phyloP scores from a whole-genome alignment of 2,888 invertebrate genomes.

The Deilephila elpenor region DNA sequence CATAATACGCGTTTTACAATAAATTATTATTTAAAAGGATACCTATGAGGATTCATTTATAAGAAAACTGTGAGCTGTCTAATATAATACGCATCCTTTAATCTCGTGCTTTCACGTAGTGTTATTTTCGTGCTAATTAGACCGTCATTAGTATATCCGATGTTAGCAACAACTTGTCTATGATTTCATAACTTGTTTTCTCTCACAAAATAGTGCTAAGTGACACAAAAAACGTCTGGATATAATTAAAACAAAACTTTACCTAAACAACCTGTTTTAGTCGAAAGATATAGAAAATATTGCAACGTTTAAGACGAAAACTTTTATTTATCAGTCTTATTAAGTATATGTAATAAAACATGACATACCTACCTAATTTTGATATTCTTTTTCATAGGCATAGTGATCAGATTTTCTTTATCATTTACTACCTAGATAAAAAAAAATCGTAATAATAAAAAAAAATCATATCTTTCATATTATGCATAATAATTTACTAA shows the following conservation, averaged over 20 bases:
- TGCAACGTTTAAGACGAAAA: background rate
- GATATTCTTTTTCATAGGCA: no score
- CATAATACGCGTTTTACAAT: conserved; percentile 38
- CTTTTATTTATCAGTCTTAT: background rate
- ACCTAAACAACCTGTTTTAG: conserved; percentile 1
- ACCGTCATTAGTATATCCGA: background rate
- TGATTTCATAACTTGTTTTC: conserved; percentile 10
- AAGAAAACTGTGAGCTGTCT: no score
- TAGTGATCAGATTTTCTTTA: no score
- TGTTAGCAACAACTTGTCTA: background rate
- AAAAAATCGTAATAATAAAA: no score
- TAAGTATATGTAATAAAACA: background rate
- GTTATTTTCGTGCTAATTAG: no score
- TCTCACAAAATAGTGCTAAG: background rate
- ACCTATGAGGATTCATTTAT: background rate
- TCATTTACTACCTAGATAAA: no score
- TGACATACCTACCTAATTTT: no score
- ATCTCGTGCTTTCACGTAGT: no score
- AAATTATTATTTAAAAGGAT: background rate
- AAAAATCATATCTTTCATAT: no score
- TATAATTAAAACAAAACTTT: background rate
- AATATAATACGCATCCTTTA: no score
- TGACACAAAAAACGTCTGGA: conserved; percentile 2
- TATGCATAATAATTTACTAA: no score
- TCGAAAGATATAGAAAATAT: background rate